These are phyloP conservation scores for Diabrotica virgifera DNA, from an alignment of 1,140 invertebrate genomes.

Conservation along the genomic window DNA sequence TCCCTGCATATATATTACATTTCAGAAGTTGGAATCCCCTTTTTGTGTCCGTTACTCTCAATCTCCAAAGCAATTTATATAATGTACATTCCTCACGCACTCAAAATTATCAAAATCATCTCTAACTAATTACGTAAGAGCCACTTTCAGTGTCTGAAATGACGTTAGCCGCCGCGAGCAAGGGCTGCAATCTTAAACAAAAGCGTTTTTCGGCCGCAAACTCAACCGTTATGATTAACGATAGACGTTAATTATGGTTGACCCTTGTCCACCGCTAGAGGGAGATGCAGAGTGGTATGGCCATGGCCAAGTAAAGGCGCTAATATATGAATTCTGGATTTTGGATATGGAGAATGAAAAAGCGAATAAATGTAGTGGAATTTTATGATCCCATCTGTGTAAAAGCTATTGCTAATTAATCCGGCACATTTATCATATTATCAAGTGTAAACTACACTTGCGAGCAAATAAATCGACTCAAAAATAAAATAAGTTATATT, in stretches of 20 bases:
- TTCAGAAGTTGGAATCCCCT: not conserved
- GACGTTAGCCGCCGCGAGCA: not conserved
- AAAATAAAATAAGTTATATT: too few relatives aligned
- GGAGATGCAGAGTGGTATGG: not conserved
- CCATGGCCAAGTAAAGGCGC: not conserved
- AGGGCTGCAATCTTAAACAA: conserved; percentile 32
- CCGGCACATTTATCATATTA: too few relatives aligned
- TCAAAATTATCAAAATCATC: conserved; percentile 22
- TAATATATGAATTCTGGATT: not conserved
- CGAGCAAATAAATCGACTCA: too few relatives aligned
- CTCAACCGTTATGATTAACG: conserved; percentile 38
- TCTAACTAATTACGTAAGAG: conserved; percentile 20
- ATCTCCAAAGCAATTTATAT: conserved; percentile 12
- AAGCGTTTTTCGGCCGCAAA: conserved; percentile 31
- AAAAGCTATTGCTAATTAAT: too few relatives aligned
- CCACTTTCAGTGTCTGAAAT: conserved; percentile 17
- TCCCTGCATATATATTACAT: not conserved
- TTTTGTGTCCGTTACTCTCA: conserved; percentile 1
- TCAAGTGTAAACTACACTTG: too few relatives aligned
- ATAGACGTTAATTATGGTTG: conserved; percentile 41
- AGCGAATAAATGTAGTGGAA: too few relatives aligned
- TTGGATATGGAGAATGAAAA: too few relatives aligned
- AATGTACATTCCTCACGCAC: conserved; percentile 16
- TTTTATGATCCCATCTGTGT: too few relatives aligned
- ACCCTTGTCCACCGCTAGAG: conserved; percentile 31